Conservation (phyloP, 2,888 invertebrate genomes). For the Trisateles emortualis region DNA sequence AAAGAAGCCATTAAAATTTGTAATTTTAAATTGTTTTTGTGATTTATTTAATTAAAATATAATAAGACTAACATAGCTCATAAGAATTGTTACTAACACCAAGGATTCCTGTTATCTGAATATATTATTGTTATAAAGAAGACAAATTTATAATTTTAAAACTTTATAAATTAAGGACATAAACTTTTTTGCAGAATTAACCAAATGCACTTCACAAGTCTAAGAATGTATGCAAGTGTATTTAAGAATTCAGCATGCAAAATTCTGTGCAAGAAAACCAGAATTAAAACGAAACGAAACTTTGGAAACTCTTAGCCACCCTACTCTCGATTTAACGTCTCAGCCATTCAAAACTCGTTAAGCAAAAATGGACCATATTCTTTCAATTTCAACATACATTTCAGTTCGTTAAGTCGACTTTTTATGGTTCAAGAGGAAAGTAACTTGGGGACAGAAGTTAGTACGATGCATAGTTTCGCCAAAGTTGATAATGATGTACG, state of each 20-base stretch:
- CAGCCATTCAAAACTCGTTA: neutral
- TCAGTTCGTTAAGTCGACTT: neutral
- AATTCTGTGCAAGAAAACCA: neutral
- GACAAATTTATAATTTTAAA: too few species aligned
- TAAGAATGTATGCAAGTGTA: neutral
- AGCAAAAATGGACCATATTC: neutral
- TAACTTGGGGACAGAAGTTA: neutral
- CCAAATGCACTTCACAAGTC: neutral
- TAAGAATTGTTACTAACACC: too few species aligned
- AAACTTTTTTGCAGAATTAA: too few species aligned
- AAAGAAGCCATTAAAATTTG: too few species aligned
- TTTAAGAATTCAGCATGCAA: neutral
- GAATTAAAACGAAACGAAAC: neutral
- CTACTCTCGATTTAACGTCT: conserved; percentile 1
- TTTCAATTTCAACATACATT: neutral
- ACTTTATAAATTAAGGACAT: too few species aligned
- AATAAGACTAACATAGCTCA: too few species aligned
- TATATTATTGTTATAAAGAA: too few species aligned
- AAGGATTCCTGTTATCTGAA: too few species aligned
- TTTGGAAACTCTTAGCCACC: conserved; percentile 2
- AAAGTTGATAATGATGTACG: conserved; percentile 6
- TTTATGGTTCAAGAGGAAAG: conserved; percentile 1
- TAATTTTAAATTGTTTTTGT: too few species aligned
- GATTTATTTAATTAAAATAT: too few species aligned
- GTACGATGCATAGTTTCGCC: neutral